Conservation (phyloP, 2,113 vertebrate genomes). For the Nannospalax galili region DNA sequence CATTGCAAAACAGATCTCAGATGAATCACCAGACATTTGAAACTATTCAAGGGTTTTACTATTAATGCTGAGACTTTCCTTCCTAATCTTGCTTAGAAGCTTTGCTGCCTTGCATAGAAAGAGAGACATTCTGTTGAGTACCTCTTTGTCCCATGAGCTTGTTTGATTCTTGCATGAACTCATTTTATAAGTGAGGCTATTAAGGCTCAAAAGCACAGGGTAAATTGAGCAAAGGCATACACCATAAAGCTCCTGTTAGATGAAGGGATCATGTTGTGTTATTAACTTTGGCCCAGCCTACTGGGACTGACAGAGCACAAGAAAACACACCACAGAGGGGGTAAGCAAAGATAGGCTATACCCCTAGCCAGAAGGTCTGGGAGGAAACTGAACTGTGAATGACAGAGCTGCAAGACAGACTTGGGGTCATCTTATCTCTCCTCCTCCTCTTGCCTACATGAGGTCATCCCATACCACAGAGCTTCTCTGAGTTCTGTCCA, state of each 20-base stretch:
- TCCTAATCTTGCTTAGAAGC: background rate
- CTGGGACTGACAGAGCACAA: background rate
- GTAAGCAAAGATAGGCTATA: background rate
- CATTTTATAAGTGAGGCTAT: background rate
- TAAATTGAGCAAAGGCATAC: background rate
- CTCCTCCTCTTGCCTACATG: constrained; percentile 53
- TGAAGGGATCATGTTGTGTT: background rate
- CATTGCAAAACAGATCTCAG: background rate
- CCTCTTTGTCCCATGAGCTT: background rate
- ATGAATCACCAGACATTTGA: background rate
- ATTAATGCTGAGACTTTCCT: background rate
- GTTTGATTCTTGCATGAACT: background rate
- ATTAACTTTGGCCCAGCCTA: background rate
- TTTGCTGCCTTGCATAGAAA: background rate
- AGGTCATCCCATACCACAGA: constrained; percentile 60
- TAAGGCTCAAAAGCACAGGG: background rate
- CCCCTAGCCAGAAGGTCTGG: background rate
- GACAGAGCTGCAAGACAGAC: background rate
- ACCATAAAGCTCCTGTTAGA: background rate
- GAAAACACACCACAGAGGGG: background rate
- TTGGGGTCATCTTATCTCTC: constrained; percentile 55
- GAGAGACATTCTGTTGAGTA: background rate
- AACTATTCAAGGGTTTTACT: background rate
- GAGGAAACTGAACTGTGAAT: background rate
- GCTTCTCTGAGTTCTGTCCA: constrained; percentile 34